Conservation (phyloP, 2,113 vertebrate species). For the Phaethon lepturus region DNA sequence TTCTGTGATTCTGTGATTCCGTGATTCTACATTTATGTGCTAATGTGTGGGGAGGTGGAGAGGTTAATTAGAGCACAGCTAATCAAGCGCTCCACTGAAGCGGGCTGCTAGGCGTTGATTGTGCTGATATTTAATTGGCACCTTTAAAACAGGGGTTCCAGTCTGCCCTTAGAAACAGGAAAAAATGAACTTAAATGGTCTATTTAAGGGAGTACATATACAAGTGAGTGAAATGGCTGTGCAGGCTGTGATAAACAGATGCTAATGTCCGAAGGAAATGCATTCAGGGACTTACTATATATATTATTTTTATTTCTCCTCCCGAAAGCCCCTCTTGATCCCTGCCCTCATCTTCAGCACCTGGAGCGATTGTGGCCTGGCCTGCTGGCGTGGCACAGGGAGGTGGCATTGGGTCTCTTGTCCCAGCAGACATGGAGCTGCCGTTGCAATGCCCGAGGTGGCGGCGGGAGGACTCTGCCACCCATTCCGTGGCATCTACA, state of each 20-base stretch:
- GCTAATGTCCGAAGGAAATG: fast-evolving
- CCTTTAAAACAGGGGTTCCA: not conserved
- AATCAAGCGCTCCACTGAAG: not conserved
- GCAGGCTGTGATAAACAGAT: not conserved
- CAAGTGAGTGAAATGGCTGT: not conserved
- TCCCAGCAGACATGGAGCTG: not conserved
- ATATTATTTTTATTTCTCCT: not conserved
- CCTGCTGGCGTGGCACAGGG: not conserved
- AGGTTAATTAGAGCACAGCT: slow-evolving; percentile 49
- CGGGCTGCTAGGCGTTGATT: not conserved
- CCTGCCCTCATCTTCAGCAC: not conserved
- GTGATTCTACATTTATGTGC: not conserved
- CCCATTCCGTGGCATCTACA: fast-evolving
- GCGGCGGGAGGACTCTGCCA: not conserved
- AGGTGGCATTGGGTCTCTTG: no score
- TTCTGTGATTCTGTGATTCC: no score
- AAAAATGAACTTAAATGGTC: not conserved
- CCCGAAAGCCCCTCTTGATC: not conserved
- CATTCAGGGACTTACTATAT: not conserved
- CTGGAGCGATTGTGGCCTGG: not conserved
- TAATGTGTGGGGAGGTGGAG: not conserved
- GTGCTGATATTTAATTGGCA: not conserved
- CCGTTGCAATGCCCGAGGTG: fast-evolving
- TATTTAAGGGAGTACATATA: not conserved
- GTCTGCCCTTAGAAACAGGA: not conserved